phyloP scores from a whole-genome alignment of 2,113 vertebrate species.

The Xenotilapia flavipinnis region DNA sequence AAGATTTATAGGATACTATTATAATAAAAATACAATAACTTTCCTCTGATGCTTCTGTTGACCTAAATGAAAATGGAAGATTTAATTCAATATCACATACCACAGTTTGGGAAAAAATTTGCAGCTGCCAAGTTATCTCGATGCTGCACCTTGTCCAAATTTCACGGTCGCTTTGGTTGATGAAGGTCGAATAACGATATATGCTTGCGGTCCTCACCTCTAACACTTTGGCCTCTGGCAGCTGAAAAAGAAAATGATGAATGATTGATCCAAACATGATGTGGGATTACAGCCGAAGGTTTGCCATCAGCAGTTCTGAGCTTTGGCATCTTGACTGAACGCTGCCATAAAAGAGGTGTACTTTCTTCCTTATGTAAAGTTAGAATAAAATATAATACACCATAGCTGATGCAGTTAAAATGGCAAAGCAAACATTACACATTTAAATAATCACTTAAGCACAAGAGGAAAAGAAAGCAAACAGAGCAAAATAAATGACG shows the following conservation, averaged over 20 bases:
- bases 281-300: background rate
- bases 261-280: conserved; percentile 24
- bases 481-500: background rate
- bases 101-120: background rate
- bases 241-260: conserved; percentile 9
- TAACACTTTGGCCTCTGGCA: conserved; percentile 16
- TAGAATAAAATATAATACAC: background rate
- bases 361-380: background rate
- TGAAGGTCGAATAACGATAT: conserved; percentile 35
- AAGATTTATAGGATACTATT: background rate
- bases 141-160: conserved; percentile 54
- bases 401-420: background rate
- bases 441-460: background rate
- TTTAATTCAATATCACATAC: background rate
- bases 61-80: background rate
- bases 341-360: background rate
- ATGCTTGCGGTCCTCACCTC: conserved; percentile 36
- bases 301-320: background rate
- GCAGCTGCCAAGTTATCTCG: conserved; percentile 1
- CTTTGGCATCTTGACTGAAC: background rate
- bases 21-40: background rate
- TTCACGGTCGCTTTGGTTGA: conserved; percentile 44
- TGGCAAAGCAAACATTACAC: background rate
- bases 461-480: background rate
- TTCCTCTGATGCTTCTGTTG: background rate